Evolutionary conservation across 2,888 invertebrate species (phyloP), one percentile per base, ranked within the genome.

Genomic region (Poecilus cupreus): DNA sequence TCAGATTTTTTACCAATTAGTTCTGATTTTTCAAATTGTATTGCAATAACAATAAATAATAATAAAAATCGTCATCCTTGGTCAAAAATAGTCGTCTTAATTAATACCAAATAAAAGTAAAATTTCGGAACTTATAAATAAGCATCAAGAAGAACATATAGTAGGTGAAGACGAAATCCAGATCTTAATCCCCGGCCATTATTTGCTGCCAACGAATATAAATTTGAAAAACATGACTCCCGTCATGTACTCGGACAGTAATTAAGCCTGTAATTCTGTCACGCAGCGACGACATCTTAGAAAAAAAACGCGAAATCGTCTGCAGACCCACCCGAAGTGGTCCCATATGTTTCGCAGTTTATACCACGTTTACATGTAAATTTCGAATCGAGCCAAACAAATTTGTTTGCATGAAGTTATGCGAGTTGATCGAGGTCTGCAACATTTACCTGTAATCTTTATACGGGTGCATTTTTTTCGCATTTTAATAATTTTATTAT

Each of bases 401-500:
- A 70, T 70, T 18, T 20, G 39, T 70, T 70, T 18, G 70, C 70
- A 37, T 70, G 11, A 70, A 70, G 26, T 70, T 70, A 70, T 70
- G 70, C 70, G 37, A 32, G 20, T 16, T 39, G 70, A 18, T 54
- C 54, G 18, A n/a, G 11, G 46, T 13, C n/a, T 46, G 51, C 51
- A 51, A 51, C 51, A 51, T 51, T 51, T 51, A 51, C 8, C 6
- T 11, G 46, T 72, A 72, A 43, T 72, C 43, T 72, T 26, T 46
- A 72, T 46, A 43, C 72, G 20, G 72, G 43, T 18, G 72, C 72
- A 72, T 72, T 72, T 72, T 26, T 72, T 72, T 72, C 32, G 80
- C 72, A 80, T 80, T 72, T 80, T 80, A 80, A 80, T 80, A 72
- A 72, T 80, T 72, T 80, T 80, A 80, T 80, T 80, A 80, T 80